Evolutionary conservation across 2,797 vertebrate genomes (phyloP), one percentile per base, ranked within the genome.

Genomic region (Liparis tanakae): DNA sequence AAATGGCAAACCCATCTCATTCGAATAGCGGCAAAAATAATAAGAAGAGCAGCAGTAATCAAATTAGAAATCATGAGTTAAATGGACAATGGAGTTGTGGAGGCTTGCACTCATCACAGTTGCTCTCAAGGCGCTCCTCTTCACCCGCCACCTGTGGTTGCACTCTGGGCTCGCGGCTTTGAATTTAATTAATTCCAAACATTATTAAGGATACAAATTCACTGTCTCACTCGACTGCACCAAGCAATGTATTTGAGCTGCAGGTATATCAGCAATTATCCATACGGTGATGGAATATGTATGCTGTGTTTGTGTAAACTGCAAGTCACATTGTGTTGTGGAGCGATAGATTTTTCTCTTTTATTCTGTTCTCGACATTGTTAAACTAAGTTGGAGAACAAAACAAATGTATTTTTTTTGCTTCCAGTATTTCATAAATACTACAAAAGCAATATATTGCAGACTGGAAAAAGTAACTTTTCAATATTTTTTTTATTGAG

Each of bases 111-210:
- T 80, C 75, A 70, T 78, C 67, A 33, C 9, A 8, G 65, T 80
- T 81, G 60, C 15, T 85, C 70, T 70, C 54, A 15, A 58, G 46
- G 62, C 12, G 6, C 46, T 74, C 46, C 83, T 71, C 70, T 50
- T 63, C 61, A 48, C 71, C 71, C 13, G 57, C 84, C 80, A 90
- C 87, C 87, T 90, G 90, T 87, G 87, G 88, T 83, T 84, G 76
- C 85, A 63, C 79, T 77, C 76, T 62, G 74, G 70, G 85, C 76
- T 67, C 9, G 67, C 88, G 78, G 71, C 76, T 87, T 75, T 85
- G 85, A 84, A 84, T 88, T 87, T 81, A 92, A 92, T 91, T 82
- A 83, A 84, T 90, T 89, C 70, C 79, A 85, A 91, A 91, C 84
- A 87, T 85, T 86, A 88, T 89, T 88, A 87, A 85, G 78, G 77